A percentile compares a stretch with the other conserved stretches of the same genome.
phyloP scores from a whole-genome alignment of 2,797 vertebrate genomes.

The Columba guinea region DNA sequence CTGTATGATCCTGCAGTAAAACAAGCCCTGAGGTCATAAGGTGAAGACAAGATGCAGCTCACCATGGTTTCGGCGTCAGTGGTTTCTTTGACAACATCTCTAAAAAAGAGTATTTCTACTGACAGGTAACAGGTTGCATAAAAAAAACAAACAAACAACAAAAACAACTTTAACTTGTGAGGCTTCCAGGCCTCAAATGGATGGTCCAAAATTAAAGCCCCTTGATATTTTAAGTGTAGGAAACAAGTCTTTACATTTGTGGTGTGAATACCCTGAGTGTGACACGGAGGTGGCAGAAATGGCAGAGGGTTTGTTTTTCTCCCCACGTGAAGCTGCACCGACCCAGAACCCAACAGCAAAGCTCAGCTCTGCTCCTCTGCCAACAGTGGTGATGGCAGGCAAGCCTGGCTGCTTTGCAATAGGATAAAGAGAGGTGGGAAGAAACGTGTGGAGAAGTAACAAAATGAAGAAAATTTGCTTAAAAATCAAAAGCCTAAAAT shows the following conservation, averaged over 20 bases:
- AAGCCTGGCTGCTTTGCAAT: not conserved
- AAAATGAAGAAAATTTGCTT: not conserved
- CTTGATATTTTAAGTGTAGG: not conserved
- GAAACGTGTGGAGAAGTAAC: not conserved
- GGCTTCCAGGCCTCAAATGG: not conserved
- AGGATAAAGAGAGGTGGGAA: not conserved
- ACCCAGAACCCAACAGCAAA: not conserved
- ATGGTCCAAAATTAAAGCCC: not conserved
- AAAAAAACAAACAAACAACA: not conserved
- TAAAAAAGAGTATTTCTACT: not conserved
- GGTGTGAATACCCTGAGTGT: not conserved
- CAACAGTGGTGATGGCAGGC: accelerated
- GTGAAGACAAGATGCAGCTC: not conserved
- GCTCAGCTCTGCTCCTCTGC: not conserved
- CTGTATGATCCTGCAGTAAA: not conserved
- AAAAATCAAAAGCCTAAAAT: not conserved
- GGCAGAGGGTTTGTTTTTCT: not conserved
- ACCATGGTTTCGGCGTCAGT: not conserved
- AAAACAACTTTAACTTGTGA: not conserved
- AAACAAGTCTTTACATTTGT: accelerated
- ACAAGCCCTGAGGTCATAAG: not conserved
- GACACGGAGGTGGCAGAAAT: not conserved
- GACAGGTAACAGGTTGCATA: not conserved
- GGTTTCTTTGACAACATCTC: not conserved
- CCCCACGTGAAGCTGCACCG: not conserved